phyloP scores from a whole-genome alignment of 1,140 invertebrate genomes.

The Drosophila ohnishii region DNA sequence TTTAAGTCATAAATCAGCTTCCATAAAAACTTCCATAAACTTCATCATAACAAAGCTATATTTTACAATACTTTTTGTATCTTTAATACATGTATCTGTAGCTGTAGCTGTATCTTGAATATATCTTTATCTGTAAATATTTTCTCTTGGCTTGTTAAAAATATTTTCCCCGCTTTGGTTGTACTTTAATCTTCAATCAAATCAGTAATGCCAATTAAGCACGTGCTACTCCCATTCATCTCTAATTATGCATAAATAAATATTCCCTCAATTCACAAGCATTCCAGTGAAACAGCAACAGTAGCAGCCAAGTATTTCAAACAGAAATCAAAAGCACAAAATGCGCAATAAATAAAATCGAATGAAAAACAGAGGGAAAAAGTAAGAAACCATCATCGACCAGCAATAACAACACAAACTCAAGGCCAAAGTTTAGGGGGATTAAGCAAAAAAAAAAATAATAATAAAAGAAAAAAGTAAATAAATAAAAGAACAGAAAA shows the following conservation, averaged over 20 bases:
- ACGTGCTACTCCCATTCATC: conserved; percentile 46
- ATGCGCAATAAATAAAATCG: conserved; percentile 60
- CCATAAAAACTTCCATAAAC: neutral
- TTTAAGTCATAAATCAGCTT: neutral
- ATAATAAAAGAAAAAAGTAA: neutral
- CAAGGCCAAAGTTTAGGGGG: conserved; percentile 51
- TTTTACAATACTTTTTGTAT: neutral
- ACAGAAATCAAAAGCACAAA: conserved; percentile 43
- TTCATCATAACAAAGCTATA: neutral
- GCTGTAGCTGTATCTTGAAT: neutral
- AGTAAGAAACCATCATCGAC: conserved; percentile 24
- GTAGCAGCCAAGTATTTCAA: conserved; percentile 23
- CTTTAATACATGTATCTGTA: neutral
- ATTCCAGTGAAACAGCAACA: conserved; percentile 30
- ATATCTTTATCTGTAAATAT: neutral
- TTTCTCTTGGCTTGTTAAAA: neutral
- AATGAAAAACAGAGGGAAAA: conserved; percentile 26
- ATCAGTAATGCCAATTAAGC: conserved; percentile 38
- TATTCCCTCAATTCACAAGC: conserved; percentile 19
- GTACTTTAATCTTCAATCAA: neutral
- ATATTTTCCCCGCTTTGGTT: neutral
- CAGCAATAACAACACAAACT: conserved; percentile 29
- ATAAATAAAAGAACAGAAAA: neutral
- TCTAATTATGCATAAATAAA: conserved; percentile 50
- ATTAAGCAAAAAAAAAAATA: neutral